Base-by-base conservation (phyloP, 2,888 invertebrate species). In the Phymatocera aterrima region DNA sequence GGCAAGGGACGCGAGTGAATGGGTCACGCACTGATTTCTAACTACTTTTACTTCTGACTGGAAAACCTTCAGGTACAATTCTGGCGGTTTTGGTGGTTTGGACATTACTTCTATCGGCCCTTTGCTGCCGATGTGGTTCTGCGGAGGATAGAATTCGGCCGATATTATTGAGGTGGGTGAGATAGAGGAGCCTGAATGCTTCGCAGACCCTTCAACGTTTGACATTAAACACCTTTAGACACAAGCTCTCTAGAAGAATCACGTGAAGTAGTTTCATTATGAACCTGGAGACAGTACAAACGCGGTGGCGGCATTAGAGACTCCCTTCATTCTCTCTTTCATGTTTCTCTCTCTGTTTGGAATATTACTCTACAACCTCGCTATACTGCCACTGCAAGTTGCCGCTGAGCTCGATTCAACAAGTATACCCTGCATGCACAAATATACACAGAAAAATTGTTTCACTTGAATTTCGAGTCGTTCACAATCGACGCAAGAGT, bases 121-220 rank as follows among this genome's bases (percentile, higher is more conserved):
- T 90, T 3, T 88, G 86, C 77, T 90, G 89, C 80, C 87, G 85
- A 40, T 89, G 89, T 75, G 83, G 87, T 70, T 83, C 87, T 10
- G 85, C 87, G 46, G 86, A 88, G 40, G 79, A 83, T 34, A 86
- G 85, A 84, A 84, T 88, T 37, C 86, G 89, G 5, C 84, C 87
- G 5, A 87, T 87, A 3, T 85, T 90, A 70, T 82, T 90, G 75
- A 89, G 89, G 90, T 88, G 80, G 2, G 28, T 10, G 15, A 2
- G n/a, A n/a, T n/a, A 57, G 1, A 28, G 21, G 15, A 57, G 15
- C 4, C 28, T 4, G 28, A 57, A 57, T 57, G 28, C 21, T 28
- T 10, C 3, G 28, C 12, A 28, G 24, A 57, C 28, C 28, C 28
- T 57, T 57, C 21, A 57, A 57, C 10, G 15, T 15, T 3, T 12